A percentile compares a stretch with the other conserved stretches of the same genome.
These are phyloP conservation scores for Anoplolepis gracilipes DNA, from an alignment of 1,140 invertebrate genomes.

Conservation along the genomic window DNA sequence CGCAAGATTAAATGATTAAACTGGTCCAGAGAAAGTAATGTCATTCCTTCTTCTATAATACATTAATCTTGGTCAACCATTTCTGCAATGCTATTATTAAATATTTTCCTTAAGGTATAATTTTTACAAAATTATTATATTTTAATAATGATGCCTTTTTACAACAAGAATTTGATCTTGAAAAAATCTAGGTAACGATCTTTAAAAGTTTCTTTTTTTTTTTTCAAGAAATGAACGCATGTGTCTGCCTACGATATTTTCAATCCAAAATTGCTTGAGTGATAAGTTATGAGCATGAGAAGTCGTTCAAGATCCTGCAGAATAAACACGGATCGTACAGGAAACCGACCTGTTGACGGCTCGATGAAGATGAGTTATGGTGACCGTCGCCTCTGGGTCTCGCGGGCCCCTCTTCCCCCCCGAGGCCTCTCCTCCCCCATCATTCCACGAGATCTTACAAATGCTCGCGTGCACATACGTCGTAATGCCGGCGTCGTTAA, in stretches of 20 bases:
- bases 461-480: slow-evolving; percentile 75
- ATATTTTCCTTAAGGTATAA: neutral
- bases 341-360: slow-evolving; percentile 72
- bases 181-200: neutral
- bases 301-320: neutral
- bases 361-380: slow-evolving; percentile 76
- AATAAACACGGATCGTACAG: slow-evolving; percentile 44
- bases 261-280: neutral
- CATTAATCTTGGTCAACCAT: neutral
- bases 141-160: neutral
- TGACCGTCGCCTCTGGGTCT: slow-evolving; percentile 71
- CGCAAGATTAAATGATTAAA: slow-evolving; percentile 58
- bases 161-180: neutral
- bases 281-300: neutral
- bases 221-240: neutral
- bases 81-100: neutral
- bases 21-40: slow-evolving; percentile 47
- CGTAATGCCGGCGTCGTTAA: slow-evolving; percentile 75
- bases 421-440: slow-evolving; percentile 42
- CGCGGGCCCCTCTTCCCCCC: neutral
- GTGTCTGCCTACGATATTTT: neutral
- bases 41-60: neutral
- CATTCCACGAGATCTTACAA: slow-evolving; percentile 69
- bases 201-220: neutral
- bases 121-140: neutral